Evolutionary conservation across 2,113 vertebrate genomes (phyloP), one percentile per base, ranked within the genome.

Genomic region (Oryzias celebensis): DNA sequence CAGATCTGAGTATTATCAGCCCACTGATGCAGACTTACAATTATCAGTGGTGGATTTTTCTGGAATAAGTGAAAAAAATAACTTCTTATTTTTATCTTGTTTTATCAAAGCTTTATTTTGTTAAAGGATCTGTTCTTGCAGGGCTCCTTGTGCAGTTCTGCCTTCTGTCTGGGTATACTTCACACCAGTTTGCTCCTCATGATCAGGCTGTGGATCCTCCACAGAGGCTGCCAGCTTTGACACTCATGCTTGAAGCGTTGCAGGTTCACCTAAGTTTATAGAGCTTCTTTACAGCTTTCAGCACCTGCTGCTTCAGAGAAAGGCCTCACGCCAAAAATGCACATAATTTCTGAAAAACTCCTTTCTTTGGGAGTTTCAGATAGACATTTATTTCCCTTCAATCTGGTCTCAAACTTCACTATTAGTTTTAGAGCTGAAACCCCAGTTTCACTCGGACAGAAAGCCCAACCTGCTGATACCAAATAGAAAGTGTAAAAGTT

Each of bases 11-110:
- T 4, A 17, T 17, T 17, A 45, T 45, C 44, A 45, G 14, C 44
- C 13, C 14, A 16, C 44, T 17, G 44, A 14, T 45, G 14, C 15
- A 45, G 44, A 75, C 58, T 80, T 83, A 74, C 58, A 58, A 3
- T 36, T 10, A 36, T 10, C 10, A 10, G 36, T 36, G 36, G 36
- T 36, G 2, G 36, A 36, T 36, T 10, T 3, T 13, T 13, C 36
- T 12, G 36, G 36, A 36, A 36, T 36, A 36, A 36, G 36, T 12
- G 2, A 36, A 10, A 36, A 0, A 36, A 36, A 20, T 20, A 20
- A 12, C 2, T 36, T 36, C 10, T 36, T 3, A 36, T 36, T 36
- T 36, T 36, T 8, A 36, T 8, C 26, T 28, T 28, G 26, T 28
- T 36, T 36, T 36, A 36, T 36, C 36, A 36, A 36, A 36, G 36